Evolutionary conservation across 2,797 vertebrate species (phyloP), one percentile per base, ranked within the genome.

Genomic region (Sebastiscus tertius): DNA sequence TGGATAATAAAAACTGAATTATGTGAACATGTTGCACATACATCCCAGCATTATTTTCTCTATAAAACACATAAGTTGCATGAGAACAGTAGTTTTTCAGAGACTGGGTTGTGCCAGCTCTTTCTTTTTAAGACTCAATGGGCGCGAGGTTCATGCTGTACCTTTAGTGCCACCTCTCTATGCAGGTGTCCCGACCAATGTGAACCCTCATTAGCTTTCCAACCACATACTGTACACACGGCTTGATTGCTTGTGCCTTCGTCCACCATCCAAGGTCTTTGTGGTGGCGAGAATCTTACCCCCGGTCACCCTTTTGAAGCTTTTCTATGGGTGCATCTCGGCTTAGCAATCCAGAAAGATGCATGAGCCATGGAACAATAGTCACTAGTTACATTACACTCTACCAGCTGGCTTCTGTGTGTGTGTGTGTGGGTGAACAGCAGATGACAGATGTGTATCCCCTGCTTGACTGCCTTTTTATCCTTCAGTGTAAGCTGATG

Each of bases 401-500:
- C 75, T 33, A 86, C 79, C 90, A 92, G 88, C 89, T 92, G 89
- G 87, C 60, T 26, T 74, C 42, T 80, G 67, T 52, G 70, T 83
- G 52, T 39, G 31, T 52, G 36, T 33, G 56, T 72, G 42, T 49
- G 46, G 46, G 81, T 16, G 67, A 60, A 61, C 68, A 80, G 81
- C 87, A 89, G 74, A 91, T 93, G 91, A 93, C 92, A 93, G 91
- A 93, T 93, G 93, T 68, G 83, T 81, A 85, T 92, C 90, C 85
- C 80, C 79, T 90, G 91, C 92, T 80, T 84, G 79, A 83, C 85
- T 92, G 90, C 79, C 83, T 93, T 85, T 91, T 90, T 91, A 92
- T 93, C 90, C 91, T 88, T 92, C 80, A 82, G 86, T 88, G 94
- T 90, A 93, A 94, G 87, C 77, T 77, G 91, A 95, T 90, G 90